Evolutionary conservation across 2,113 vertebrate genomes (phyloP).

Genomic region (Argyrosomus japonicus): DNA sequence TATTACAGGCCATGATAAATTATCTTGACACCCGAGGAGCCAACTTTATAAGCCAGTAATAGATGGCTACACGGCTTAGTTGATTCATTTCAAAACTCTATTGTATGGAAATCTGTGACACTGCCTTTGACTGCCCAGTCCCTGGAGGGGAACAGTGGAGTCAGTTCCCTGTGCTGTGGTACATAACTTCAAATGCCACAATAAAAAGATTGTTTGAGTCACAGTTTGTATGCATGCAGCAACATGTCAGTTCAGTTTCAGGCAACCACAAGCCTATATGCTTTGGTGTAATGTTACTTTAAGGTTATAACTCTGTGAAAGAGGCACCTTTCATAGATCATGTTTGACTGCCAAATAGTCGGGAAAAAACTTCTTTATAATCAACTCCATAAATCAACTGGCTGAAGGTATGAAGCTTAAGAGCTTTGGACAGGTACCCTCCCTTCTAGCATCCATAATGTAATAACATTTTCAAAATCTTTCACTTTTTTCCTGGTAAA

Average conservation of each 20-base stretch:
- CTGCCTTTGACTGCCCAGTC: conserved; percentile 48
- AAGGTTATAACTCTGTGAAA: conserved; percentile 57
- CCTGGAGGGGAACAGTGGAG: conserved; percentile 38
- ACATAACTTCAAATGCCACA: conserved; percentile 57
- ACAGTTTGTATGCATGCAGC: conserved; percentile 53
- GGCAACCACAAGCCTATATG: conserved; percentile 22
- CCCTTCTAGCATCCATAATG: conserved; percentile 37
- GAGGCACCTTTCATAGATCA: conserved; percentile 68
- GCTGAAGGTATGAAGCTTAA: conserved; percentile 59
- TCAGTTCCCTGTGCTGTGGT: conserved; percentile 8
- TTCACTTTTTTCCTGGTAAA: conserved; percentile 49
- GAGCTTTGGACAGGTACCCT: conserved; percentile 53
- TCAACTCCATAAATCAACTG: conserved; percentile 75
- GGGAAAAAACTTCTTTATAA: conserved; percentile 60
- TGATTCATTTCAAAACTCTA: conserved; percentile 63
- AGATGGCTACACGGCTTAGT: conserved; percentile 57
- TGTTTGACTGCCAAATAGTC: conserved; percentile 60
- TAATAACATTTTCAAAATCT: conserved; percentile 58
- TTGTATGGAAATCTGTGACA: conserved; percentile 70
- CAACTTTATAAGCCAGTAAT: conserved; percentile 62
- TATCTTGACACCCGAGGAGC: conserved; percentile 60
- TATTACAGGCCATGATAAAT: conserved; percentile 67
- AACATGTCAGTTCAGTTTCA: conserved; percentile 59
- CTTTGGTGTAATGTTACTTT: conserved; percentile 52
- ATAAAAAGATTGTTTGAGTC: conserved; percentile 24